These are phyloP conservation scores for Chrysomallon squamiferum DNA, from an alignment of 1,140 invertebrate genomes.

Conservation along the genomic window DNA sequence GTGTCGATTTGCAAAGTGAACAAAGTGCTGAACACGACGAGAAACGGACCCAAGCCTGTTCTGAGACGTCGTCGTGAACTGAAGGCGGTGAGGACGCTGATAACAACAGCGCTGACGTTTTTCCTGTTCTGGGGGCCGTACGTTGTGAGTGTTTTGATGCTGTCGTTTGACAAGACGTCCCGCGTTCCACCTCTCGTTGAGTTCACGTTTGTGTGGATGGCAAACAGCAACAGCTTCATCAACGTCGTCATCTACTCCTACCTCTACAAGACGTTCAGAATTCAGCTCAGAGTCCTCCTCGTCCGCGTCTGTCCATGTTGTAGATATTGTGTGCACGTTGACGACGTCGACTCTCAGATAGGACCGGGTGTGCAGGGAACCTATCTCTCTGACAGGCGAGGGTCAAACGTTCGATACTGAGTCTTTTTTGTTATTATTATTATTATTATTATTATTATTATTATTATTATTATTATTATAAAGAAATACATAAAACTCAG, in stretches of 20 bases:
- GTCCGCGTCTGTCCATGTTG: no score
- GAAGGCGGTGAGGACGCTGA: conserved; percentile 25
- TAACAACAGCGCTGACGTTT: conserved; percentile 15
- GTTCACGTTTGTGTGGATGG: conserved; percentile 30
- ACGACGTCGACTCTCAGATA: no score
- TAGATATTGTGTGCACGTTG: no score
- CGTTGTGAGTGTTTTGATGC: conserved; percentile 11
- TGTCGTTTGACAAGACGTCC: conserved; percentile 9
- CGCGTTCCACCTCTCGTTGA: conserved; percentile 8
- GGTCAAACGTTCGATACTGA: no score
- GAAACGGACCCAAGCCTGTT: neutral
- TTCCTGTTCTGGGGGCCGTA: conserved; percentile 35
- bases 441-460: no score
- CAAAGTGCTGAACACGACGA: neutral
- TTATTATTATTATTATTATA: no score
- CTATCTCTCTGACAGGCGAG: no score
- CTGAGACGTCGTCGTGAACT: conserved; percentile 9
- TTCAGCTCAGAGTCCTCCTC: conserved; percentile 1
- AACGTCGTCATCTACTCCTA: conserved; percentile 33
- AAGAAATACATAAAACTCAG: no score
- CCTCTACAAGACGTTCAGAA: conserved; percentile 22
- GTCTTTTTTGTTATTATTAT: no score
- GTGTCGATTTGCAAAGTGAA: conserved; percentile 7
- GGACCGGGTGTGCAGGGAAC: no score
- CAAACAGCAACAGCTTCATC: conserved; percentile 34